Conservation (phyloP, 2,888 invertebrate genomes). For the Troilus luridus region DNA sequence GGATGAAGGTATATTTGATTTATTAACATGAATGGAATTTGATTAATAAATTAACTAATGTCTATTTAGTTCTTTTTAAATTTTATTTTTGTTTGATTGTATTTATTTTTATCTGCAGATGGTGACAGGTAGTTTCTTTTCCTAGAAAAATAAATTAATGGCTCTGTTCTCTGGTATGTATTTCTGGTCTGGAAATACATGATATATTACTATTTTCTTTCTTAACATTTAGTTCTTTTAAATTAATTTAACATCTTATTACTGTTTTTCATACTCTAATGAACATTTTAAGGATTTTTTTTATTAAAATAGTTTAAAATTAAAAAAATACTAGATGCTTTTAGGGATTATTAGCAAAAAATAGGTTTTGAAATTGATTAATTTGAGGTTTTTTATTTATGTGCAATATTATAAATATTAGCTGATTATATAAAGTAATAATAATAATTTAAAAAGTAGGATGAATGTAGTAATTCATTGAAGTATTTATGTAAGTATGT, state of each 20-base stretch:
- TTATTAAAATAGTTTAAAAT: not conserved
- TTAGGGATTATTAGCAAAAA: not conserved
- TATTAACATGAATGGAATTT: not conserved
- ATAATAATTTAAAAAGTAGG: too few relatives aligned
- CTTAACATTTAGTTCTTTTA: not conserved
- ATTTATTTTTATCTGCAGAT: not conserved
- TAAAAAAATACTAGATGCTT: not conserved
- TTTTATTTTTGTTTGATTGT: too few relatives aligned
- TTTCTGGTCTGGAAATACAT: not conserved
- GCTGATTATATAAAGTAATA: too few relatives aligned
- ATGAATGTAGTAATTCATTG: too few relatives aligned
- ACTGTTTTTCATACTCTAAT: not conserved
- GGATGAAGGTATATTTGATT: not conserved
- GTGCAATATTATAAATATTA: too few relatives aligned
- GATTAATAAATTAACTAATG: not conserved
- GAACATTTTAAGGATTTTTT: not conserved
- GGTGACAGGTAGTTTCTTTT: not conserved
- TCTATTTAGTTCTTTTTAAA: not conserved
- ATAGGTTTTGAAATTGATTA: not conserved
- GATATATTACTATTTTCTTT: not conserved
- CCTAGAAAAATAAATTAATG: not conserved
- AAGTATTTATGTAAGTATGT: too few relatives aligned
- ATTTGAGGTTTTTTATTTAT: not conserved
- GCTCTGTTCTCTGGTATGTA: not conserved
- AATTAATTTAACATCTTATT: not conserved